Percentiles rank a stretch among this genome's conserved stretches.
These are phyloP conservation scores for Drosophila dunni DNA, from an alignment of 1,140 invertebrate genomes.

Conservation along the genomic window DNA sequence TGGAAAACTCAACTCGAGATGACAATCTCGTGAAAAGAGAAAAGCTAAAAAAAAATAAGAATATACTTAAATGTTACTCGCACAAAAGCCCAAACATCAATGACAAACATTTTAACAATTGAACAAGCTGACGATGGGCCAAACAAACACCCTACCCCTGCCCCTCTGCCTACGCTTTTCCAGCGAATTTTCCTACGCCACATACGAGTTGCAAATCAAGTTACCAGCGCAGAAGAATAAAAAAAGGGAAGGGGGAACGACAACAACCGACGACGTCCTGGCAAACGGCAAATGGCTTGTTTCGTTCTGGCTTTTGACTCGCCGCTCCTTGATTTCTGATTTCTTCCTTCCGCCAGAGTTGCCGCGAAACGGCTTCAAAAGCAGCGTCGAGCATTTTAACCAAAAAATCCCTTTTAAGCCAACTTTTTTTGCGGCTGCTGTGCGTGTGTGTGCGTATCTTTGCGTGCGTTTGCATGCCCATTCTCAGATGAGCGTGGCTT, in stretches of 20 bases:
- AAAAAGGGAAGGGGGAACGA: constrained; percentile 3
- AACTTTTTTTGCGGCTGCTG: background rate
- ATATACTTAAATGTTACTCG: constrained; percentile 45
- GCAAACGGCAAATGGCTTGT: constrained; percentile 67
- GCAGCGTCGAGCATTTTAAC: constrained; percentile 10
- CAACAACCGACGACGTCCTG: constrained; percentile 46
- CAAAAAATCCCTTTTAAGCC: constrained; percentile 17
- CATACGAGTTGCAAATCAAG: constrained; percentile 73
- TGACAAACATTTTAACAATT: constrained; percentile 65
- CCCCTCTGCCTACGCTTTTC: background rate
- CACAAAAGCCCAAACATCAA: constrained; percentile 62
- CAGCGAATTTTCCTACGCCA: background rate
- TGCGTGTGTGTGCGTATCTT: constrained; percentile 4
- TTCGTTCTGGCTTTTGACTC: constrained; percentile 52
- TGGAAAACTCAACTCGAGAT: constrained; percentile 49
- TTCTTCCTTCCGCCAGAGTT: constrained; percentile 72
- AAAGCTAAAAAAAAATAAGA: constrained; percentile 1
- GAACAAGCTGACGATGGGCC: constrained; percentile 40
- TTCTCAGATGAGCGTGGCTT: background rate
- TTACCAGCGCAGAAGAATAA: constrained; percentile 51
- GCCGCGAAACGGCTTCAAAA: constrained; percentile 61
- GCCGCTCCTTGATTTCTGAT: constrained; percentile 77
- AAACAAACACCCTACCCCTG: constrained; percentile 6
- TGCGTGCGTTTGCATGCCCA: background rate
- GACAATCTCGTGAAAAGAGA: constrained; percentile 30